Evolutionary conservation across 2,113 vertebrate species (phyloP).

Genomic region (Pituophis catenifer): DNA sequence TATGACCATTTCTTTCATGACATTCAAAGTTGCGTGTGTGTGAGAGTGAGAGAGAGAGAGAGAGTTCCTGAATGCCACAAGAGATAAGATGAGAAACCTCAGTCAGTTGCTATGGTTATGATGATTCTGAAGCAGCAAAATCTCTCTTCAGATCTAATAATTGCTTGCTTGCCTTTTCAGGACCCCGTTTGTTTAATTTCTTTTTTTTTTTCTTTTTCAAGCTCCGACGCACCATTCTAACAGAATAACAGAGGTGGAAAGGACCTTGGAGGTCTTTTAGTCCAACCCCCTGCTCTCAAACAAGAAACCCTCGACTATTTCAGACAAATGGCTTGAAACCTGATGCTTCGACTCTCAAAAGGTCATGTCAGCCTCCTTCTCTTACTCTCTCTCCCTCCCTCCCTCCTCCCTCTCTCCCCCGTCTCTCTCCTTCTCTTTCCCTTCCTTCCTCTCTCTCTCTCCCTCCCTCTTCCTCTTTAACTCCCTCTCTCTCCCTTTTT

Average conservation of each 20-base stretch:
- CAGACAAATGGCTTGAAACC: not conserved
- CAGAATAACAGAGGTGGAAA: not conserved
- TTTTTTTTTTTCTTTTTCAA: not conserved
- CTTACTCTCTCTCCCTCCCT: too few species aligned
- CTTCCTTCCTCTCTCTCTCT: too few species aligned
- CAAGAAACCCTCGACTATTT: not conserved
- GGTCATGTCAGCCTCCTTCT: too few species aligned
- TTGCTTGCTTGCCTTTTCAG: not conserved
- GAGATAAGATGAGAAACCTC: not conserved
- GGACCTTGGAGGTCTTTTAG: not conserved
- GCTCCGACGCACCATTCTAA: not conserved
- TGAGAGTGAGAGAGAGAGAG: not conserved
- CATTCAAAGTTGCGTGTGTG: not conserved
- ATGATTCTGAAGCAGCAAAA: not conserved
- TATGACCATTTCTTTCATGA: not conserved
- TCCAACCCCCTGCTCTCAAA: not conserved
- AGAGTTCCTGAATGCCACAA: not conserved
- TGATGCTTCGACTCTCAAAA: too few species aligned
- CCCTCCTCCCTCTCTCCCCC: too few species aligned
- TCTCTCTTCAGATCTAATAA: not conserved
- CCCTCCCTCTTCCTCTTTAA: too few species aligned
- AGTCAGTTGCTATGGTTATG: conserved; percentile 27
- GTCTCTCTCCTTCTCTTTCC: too few species aligned
- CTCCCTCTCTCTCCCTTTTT: too few species aligned
- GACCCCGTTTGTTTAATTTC: not conserved